A percentile compares a stretch with the other conserved stretches of the same genome.
Conservation (phyloP, 2,888 invertebrate genomes). For the Hedychridium roseum region DNA sequence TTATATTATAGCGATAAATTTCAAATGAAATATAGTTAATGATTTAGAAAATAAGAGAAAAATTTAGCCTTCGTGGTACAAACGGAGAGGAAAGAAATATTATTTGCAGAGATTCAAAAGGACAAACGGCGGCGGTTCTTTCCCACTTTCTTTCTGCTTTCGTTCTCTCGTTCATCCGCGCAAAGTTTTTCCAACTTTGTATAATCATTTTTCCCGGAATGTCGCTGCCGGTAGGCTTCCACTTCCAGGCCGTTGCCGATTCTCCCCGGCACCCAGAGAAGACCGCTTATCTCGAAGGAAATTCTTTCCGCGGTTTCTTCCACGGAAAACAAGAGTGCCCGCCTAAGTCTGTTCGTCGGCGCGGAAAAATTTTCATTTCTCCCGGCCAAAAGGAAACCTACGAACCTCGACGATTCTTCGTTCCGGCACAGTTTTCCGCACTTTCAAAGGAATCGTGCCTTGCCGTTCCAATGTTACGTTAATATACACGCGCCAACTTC, state of each 20-base stretch:
- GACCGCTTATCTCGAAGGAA: conserved; percentile 47
- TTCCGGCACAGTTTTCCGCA: conserved; percentile 22
- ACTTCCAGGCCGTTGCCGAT: conserved; percentile 17
- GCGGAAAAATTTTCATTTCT: conserved; percentile 50
- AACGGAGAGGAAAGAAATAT: too few relatives aligned
- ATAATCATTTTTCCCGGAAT: conserved; percentile 57
- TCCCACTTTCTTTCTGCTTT: conserved; percentile 19
- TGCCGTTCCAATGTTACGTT: conserved; percentile 7
- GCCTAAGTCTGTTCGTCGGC: conserved; percentile 20
- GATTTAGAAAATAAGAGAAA: too few relatives aligned
- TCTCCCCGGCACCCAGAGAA: conserved; percentile 28
- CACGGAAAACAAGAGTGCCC: conserved; percentile 31
- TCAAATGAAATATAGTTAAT: too few relatives aligned
- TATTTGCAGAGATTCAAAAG: too few relatives aligned
- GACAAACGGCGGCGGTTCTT: too few relatives aligned
- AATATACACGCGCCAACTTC: neutral
- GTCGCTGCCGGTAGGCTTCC: conserved; percentile 40
- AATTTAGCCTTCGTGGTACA: too few relatives aligned
- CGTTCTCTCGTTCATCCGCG: conserved; percentile 11
- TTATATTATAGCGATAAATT: too few relatives aligned
- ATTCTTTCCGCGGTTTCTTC: conserved; percentile 48
- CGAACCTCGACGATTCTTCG: conserved; percentile 26
- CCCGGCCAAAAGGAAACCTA: conserved; percentile 10
- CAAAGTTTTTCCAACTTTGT: conserved; percentile 54
- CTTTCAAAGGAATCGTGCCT: conserved; percentile 15